Conservation (phyloP, 2,797 vertebrate species). For the Hypotaenidia philippensis region DNA sequence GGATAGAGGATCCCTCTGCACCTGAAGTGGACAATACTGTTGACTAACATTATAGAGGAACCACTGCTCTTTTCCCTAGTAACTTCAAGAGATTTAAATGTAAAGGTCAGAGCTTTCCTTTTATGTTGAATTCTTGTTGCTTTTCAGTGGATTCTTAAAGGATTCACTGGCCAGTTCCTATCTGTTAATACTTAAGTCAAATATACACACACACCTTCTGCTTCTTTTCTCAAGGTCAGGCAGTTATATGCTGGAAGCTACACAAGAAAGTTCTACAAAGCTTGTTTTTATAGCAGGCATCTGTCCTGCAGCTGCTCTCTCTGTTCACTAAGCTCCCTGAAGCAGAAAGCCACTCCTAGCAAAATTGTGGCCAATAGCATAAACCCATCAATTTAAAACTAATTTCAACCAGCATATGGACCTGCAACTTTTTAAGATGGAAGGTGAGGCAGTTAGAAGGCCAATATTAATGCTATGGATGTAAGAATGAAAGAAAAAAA, state of each 20-base stretch:
- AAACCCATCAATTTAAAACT: background rate
- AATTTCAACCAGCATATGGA: background rate
- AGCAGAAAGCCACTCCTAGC: background rate
- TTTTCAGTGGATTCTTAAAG: background rate
- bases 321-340: background rate
- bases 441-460: background rate
- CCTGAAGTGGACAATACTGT: conserved; percentile 20
- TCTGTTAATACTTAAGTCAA: conserved; percentile 10
- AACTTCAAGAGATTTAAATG: conserved; percentile 9
- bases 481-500: background rate
- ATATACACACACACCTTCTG: background rate
- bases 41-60: conserved; percentile 11
- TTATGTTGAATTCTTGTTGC: conserved; percentile 18
- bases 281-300: background rate
- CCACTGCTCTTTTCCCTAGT: background rate
- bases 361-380: background rate
- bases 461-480: background rate
- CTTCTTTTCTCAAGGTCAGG: conserved; percentile 8
- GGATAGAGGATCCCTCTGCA: background rate
- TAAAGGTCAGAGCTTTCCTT: conserved; percentile 49
- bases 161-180: background rate
- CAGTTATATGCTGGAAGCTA: background rate
- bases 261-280: background rate
- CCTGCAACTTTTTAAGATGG: background rate
- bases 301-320: background rate